Base-by-base conservation (phyloP, 2,797 vertebrate genomes). In the Cheirogaleus major region DNA sequence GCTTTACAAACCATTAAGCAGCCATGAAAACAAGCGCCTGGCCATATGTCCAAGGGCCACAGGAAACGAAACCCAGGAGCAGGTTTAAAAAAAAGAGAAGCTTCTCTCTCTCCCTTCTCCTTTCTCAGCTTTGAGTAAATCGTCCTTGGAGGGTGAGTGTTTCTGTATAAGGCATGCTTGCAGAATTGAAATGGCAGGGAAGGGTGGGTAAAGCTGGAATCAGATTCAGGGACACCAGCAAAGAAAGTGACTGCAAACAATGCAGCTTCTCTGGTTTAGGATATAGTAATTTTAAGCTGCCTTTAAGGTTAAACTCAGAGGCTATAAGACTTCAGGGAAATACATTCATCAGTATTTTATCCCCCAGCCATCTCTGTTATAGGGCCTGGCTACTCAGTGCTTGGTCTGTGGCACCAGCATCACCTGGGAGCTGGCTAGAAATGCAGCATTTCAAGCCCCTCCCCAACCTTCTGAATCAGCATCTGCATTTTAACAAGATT, bases 1-100 rank as follows among this genome's bases (percentile, higher is more conserved):
- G 91, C 94, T 97, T 97, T 80, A 98, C 94, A 97, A 97, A 90
- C 87, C 95, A 97, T 98, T 98, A 96, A 97, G 73, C 97, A 95
- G 83, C 61, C 61, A 65, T 92, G 95, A 91, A 97, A 95, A 97
- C 86, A 95, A 90, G 81, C 1, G 27, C 80, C 81, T 94, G 80
- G 50, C 96, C 97, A 97, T 96, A 97, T 97, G 97, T 97, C 67
- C n/a, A 11, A 97, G 80, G 93, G 87, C 87, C 73, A 93, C 13
- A 48, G 89, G 55, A 96, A 95, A 85, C 81, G 35, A 96, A 95
- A 85, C 87, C 72, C 84, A 95, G 67, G 32, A 93, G 48, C 91
- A 88, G 82, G 84, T 55, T 97, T 93, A 83, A 96, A 38, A 83
- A 63, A 81, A 90, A 95, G 32, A 73, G 41, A 88, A 95, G 23